phyloP scores from a whole-genome alignment of 2,113 vertebrate species.

The Telmatochromis sp. region DNA sequence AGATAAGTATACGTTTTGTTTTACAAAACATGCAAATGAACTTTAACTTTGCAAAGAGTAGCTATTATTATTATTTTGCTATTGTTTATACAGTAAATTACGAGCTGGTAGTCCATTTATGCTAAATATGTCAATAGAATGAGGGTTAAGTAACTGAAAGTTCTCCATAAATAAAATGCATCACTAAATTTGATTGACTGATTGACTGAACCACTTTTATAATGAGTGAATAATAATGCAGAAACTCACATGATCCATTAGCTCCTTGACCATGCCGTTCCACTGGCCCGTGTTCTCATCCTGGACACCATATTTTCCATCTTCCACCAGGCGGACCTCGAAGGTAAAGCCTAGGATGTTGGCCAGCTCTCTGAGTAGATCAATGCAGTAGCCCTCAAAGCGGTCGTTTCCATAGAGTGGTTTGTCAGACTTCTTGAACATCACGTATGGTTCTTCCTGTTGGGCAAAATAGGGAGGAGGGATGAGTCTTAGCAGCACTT shows the following conservation, averaged over 20 bases:
- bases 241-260: slow-evolving; percentile 94
- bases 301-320: slow-evolving; percentile 93
- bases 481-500: neutral
- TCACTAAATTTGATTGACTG: neutral
- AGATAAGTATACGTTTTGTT: neutral
- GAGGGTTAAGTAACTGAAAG: neutral
- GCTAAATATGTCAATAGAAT: neutral
- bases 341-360: slow-evolving; percentile 93
- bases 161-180: neutral
- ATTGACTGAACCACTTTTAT: neutral
- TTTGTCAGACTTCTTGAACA: slow-evolving; percentile 98
- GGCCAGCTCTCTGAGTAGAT: slow-evolving; percentile 90
- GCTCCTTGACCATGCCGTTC: slow-evolving; percentile 96
- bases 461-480: neutral
- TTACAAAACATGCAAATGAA: neutral
- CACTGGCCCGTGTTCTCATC: slow-evolving; percentile 92
- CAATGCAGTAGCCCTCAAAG: slow-evolving; percentile 96
- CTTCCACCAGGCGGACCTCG: slow-evolving; percentile 90
- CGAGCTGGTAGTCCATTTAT: neutral
- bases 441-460: slow-evolving; percentile 96
- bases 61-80: neutral
- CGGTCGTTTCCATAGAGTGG: slow-evolving; percentile 95
- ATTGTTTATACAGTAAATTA: neutral
- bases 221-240: neutral
- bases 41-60: neutral